Conservation (phyloP, 2,113 vertebrate species). For the Eleginops maclovinus region DNA sequence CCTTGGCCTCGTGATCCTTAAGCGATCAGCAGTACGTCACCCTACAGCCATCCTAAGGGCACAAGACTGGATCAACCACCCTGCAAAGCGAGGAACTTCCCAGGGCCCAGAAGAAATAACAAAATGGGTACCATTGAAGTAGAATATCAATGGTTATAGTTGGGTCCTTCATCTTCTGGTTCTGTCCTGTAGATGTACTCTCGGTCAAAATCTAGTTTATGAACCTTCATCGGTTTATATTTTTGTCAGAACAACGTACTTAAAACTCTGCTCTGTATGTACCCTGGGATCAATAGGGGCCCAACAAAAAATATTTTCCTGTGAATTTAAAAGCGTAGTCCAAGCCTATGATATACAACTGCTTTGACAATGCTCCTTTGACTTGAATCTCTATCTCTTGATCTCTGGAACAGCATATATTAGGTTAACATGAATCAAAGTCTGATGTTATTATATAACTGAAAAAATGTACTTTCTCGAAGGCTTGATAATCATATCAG, state of each 20-base stretch:
- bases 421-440: not conserved
- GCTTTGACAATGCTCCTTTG: too few species aligned
- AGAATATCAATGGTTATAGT: not conserved
- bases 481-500: not conserved
- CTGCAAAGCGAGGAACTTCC: not conserved
- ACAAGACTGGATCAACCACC: conserved; percentile 2
- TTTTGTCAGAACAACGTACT: too few species aligned
- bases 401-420: too few species aligned
- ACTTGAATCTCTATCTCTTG: too few species aligned
- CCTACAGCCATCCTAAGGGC: conserved; percentile 71
- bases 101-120: not conserved
- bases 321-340: too few species aligned
- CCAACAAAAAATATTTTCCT: not conserved
- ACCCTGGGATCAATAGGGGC: not conserved
- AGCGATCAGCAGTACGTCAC: conserved; percentile 78
- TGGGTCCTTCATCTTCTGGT: not conserved
- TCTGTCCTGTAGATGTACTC: not conserved
- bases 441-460: not conserved
- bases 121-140: not conserved
- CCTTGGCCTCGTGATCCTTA: conserved; percentile 78
- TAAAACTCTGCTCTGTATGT: too few species aligned
- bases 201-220: not conserved
- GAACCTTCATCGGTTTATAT: not conserved
- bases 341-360: too few species aligned
- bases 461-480: not conserved